Evolutionary conservation across 1,140 invertebrate species (phyloP).

Genomic region (Microplitis demolitor): DNA sequence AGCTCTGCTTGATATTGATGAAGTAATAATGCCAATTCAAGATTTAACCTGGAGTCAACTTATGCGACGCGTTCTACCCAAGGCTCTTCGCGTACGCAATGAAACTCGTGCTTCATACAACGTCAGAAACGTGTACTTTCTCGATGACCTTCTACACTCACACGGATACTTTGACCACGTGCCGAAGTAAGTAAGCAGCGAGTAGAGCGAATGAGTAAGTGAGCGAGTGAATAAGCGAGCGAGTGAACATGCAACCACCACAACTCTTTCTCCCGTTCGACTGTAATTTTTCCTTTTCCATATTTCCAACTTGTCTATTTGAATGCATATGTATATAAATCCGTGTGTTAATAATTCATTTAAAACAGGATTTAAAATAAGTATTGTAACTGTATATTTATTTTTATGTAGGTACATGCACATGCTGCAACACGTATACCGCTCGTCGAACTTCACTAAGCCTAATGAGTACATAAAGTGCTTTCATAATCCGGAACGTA

Average conservation of each 20-base stretch:
- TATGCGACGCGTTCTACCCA: slow-evolving; percentile 74
- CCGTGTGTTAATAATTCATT: slow-evolving; percentile 1
- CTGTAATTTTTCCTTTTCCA: background rate
- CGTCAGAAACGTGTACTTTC: slow-evolving; percentile 92
- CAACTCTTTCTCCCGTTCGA: background rate
- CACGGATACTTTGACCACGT: slow-evolving; percentile 84
- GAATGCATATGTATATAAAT: background rate
- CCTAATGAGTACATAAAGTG: slow-evolving; percentile 93
- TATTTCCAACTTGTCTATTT: background rate
- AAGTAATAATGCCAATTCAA: slow-evolving; percentile 91
- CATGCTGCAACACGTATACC: slow-evolving; percentile 91
- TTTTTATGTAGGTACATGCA: slow-evolving; percentile 74
- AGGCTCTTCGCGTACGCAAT: slow-evolving; percentile 72
- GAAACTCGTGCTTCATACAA: slow-evolving; percentile 85
- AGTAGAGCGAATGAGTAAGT: no score
- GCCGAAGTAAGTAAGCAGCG: slow-evolving; percentile 62
- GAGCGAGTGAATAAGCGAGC: no score
- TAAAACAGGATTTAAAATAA: background rate
- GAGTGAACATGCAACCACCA: background rate
- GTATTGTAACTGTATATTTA: slow-evolving; percentile 4
- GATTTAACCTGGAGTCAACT: slow-evolving; percentile 77
- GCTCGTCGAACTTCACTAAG: slow-evolving; percentile 89
- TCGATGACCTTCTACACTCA: slow-evolving; percentile 84
- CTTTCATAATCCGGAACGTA: slow-evolving; percentile 89
- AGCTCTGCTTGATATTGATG: slow-evolving; percentile 89